Conservation (phyloP, 2,113 vertebrate genomes). For the Lophochroa leadbeateri region DNA sequence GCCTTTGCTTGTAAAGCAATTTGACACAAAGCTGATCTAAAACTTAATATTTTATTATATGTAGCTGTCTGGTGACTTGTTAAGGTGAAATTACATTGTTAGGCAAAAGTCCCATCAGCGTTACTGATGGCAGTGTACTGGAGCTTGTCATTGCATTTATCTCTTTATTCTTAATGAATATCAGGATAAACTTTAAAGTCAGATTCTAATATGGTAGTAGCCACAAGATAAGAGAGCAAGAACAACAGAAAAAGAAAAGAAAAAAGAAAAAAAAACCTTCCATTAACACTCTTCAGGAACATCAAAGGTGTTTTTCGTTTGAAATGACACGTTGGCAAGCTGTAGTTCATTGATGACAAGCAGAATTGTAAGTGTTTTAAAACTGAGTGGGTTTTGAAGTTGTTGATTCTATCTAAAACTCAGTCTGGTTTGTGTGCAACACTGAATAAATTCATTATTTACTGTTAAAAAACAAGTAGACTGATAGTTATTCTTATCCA, state of each 20-base stretch:
- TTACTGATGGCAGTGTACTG: not conserved
- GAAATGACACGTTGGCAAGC: not conserved
- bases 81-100: not conserved
- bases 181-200: not conserved
- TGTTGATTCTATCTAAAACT: not conserved
- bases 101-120: not conserved
- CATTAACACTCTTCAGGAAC: not conserved
- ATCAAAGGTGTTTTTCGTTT: not conserved
- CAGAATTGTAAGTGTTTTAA: not conserved
- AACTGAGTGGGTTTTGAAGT: not conserved
- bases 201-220: not conserved
- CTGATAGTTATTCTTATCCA: not conserved
- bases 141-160: not conserved
- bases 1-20: not conserved
- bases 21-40: not conserved
- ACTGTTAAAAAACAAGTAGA: not conserved
- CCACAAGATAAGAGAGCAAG: not conserved
- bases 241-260: not conserved
- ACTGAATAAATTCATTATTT: slow-evolving; percentile 35
- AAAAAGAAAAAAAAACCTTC: not conserved
- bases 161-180: not conserved
- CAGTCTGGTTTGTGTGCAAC: not conserved
- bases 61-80: not conserved
- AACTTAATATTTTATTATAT: not conserved
- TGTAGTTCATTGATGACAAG: not conserved